Evolutionary conservation across 2,888 invertebrate genomes (phyloP).

Genomic region (Heteropelma amictum): DNA sequence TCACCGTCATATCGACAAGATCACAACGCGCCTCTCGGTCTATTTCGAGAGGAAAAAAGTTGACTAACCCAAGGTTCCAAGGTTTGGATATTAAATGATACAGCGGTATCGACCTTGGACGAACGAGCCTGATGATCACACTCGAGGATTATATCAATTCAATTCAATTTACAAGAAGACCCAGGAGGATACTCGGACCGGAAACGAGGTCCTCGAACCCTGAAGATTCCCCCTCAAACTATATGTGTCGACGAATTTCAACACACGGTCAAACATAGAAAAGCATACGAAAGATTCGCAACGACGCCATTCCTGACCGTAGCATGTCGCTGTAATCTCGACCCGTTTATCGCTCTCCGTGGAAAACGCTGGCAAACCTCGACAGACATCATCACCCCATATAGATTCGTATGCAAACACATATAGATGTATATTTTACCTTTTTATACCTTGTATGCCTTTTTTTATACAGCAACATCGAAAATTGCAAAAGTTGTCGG

Average conservation of each 20-base stretch:
- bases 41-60: conserved; percentile 2
- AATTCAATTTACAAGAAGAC: conserved; percentile 66
- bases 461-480: conserved; percentile 9
- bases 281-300: conserved; percentile 15
- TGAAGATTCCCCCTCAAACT: too few relatives aligned
- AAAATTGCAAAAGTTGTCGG: conserved; percentile 29
- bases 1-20: too few relatives aligned
- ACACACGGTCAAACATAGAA: too few relatives aligned
- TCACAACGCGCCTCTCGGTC: too few relatives aligned
- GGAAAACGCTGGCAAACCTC: conserved; percentile 34
- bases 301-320: conserved; percentile 38
- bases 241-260: too few relatives aligned
- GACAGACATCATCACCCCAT: conserved; percentile 9
- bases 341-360: conserved; percentile 39
- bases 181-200: conserved; percentile 39
- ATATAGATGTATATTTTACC: not conserved
- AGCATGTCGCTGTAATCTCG: conserved; percentile 28
- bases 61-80: not conserved
- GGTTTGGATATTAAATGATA: conserved; percentile 23
- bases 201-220: conserved; percentile 5
- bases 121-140: conserved; percentile 49
- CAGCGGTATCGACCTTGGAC: not conserved
- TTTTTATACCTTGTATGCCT: not conserved
- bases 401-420: not conserved
- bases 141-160: conserved; percentile 65